phyloP scores from a whole-genome alignment of 2,797 vertebrate genomes.

The Bufotes viridis region DNA sequence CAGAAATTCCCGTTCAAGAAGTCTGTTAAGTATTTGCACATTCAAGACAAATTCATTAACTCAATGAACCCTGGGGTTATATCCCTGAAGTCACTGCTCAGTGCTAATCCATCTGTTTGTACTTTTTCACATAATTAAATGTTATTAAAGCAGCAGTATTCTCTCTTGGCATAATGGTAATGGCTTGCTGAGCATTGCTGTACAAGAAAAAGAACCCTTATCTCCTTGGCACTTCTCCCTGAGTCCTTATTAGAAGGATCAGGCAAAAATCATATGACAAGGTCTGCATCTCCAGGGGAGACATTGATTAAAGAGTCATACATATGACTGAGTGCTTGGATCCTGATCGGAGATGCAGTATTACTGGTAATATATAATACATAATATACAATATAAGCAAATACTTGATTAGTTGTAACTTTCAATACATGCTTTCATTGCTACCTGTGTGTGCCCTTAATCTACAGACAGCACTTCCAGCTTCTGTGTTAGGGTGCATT shows the following conservation, averaged over 20 bases:
- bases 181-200: background rate
- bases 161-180: constrained; percentile 2
- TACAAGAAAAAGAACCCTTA: constrained; percentile 10
- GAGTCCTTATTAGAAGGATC: background rate
- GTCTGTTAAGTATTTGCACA: constrained; percentile 48
- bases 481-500: too few species aligned
- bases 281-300: too few species aligned
- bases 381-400: too few species aligned
- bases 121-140: constrained; percentile 33
- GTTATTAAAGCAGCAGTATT: constrained; percentile 20
- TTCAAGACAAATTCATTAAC: constrained; percentile 45
- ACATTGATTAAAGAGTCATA: too few species aligned
- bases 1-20: constrained; percentile 35
- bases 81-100: background rate
- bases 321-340: too few species aligned
- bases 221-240: background rate
- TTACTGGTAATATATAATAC: too few species aligned
- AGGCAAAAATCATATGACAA: background rate
- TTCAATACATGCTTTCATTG: too few species aligned
- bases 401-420: too few species aligned
- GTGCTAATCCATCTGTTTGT: constrained; percentile 15
- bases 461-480: too few species aligned
- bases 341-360: too few species aligned
- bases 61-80: background rate
- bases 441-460: too few species aligned